A percentile compares a stretch with the other conserved stretches of the same genome.
Evolutionary conservation across 2,888 invertebrate species (phyloP).

Genomic region (Sylvicola cinctus): DNA sequence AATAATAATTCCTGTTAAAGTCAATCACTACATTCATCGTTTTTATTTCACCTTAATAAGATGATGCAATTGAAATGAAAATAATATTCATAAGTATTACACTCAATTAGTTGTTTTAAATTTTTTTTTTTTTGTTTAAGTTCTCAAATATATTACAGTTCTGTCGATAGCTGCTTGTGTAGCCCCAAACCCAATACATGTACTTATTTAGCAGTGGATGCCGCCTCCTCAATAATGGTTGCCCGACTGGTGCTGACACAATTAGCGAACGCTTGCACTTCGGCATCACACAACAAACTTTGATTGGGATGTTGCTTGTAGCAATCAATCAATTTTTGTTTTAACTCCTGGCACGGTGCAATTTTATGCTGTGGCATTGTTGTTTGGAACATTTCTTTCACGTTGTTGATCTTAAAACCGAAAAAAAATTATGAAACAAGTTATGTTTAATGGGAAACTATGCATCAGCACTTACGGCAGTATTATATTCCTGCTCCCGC

Average conservation of each 20-base stretch:
- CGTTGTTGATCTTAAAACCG: constrained; percentile 14
- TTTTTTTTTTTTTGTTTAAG: too few relatives aligned
- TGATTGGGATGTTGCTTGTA: constrained; percentile 35
- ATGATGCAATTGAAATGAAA: too few relatives aligned
- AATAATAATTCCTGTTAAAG: too few relatives aligned
- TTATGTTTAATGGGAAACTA: background rate
- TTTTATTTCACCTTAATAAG: too few relatives aligned
- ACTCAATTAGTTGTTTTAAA: too few relatives aligned
- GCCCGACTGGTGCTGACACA: constrained; percentile 37
- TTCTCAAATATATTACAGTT: too few relatives aligned
- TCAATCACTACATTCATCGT: too few relatives aligned
- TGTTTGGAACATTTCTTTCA: constrained; percentile 22
- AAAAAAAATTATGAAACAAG: constrained; percentile 8
- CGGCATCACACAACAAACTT: constrained; percentile 34
- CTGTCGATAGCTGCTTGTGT: too few relatives aligned
- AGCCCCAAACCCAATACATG: too few relatives aligned
- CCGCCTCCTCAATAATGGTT: constrained; percentile 16
- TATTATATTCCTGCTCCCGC: constrained; percentile 34
- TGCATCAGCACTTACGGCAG: constrained; percentile 27
- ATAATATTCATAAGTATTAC: too few relatives aligned
- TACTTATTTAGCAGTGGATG: too few relatives aligned
- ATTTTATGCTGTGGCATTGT: constrained; percentile 19
- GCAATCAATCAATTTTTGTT: constrained; percentile 34
- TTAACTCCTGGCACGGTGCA: constrained; percentile 33
- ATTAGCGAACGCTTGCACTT: constrained; percentile 36